Evolutionary conservation across 2,888 invertebrate species (phyloP), one percentile per base, ranked within the genome.

Genomic region (Hemaris fuciformis): DNA sequence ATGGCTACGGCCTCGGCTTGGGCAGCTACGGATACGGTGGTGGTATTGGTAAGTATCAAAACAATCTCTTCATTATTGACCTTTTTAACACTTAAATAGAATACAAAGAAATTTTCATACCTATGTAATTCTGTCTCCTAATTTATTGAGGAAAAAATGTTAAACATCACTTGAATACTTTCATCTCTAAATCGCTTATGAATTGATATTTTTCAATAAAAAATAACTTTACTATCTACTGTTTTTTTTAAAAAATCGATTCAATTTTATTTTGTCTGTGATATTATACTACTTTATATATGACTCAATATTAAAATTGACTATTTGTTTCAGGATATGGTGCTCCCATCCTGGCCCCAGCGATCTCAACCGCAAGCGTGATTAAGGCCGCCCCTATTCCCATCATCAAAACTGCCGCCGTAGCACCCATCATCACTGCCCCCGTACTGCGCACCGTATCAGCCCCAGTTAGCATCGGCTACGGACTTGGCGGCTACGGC

Each of bases 361-460:
- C 87, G 41, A 77, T 89, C 56, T 91, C 91, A 38, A 78, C 84
- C 34, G 84, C 86, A 7, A 88, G 84, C 73, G 31, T 89, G 10
- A 66, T 79, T 60, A 88, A 82, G 63, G 90, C 88, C 0, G 83
- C 89, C 15, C 88, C 89, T 0, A 88, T 91, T 46, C 80, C 89
- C 1, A 65, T 91, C 8, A 77, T 89, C 66, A 82, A 68, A 56
- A 84, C 87, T 10, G 70, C 78, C 2, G 72, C 78, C 6, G 77
- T 80, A 0, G 76, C 81, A 0, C 65, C 80, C 10, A 65, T 76
- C 64, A 58, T 71, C 13, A 74, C 77, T 31, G 80, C 84, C 2
- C 83, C 84, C 1, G 66, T 83, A 0, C 65, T 81, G 2, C 77
- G 74, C 57, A 77, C 79, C 2, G 76, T 84, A 0, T 66, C 70